These are phyloP conservation scores for Tolypeutes matacus DNA, from an alignment of 2,797 vertebrate genomes.

Conservation along the genomic window DNA sequence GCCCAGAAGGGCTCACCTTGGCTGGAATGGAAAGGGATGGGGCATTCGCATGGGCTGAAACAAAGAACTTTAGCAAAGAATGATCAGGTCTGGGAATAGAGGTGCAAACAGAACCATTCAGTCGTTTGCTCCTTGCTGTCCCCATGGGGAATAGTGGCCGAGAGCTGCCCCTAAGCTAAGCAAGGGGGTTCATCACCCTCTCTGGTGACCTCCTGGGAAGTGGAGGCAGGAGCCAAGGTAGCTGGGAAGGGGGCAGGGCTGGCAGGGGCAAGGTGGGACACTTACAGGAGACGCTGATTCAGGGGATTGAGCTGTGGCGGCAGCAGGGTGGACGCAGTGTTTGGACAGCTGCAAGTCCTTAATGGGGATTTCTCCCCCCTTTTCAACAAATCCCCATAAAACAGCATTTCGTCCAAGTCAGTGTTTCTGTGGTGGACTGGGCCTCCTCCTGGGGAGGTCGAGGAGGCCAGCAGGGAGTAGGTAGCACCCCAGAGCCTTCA, in stretches of 20 bases:
- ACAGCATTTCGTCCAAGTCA: slow-evolving; percentile 87
- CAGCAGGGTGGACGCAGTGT: slow-evolving; percentile 84
- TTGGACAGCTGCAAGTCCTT: slow-evolving; percentile 90
- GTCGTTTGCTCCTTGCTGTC: not conserved
- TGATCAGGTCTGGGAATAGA: not conserved
- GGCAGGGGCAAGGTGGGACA: slow-evolving; percentile 81
- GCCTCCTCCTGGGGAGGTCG: slow-evolving; percentile 69
- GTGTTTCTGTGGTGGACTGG: slow-evolving; percentile 81
- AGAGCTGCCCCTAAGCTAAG: not conserved
- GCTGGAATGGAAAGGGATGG: not conserved
- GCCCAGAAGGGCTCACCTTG: not conserved
- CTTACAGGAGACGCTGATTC: slow-evolving; percentile 86
- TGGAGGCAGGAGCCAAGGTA: slow-evolving; percentile 6
- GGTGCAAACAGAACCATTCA: not conserved
- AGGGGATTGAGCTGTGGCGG: slow-evolving; percentile 79
- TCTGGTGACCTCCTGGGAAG: slow-evolving; percentile 46
- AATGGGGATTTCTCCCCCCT: slow-evolving; percentile 85
- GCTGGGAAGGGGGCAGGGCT: not conserved
- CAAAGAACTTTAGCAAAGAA: not conserved
- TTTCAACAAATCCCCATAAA: slow-evolving; percentile 88
- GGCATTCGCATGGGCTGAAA: not conserved
- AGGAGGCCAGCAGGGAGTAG: slow-evolving; percentile 43
- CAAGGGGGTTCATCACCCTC: not conserved
- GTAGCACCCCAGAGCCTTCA: slow-evolving; percentile 44
- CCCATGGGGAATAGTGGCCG: not conserved